Conservation (phyloP, 2,888 invertebrate species). For the Apodemia mormo region DNA sequence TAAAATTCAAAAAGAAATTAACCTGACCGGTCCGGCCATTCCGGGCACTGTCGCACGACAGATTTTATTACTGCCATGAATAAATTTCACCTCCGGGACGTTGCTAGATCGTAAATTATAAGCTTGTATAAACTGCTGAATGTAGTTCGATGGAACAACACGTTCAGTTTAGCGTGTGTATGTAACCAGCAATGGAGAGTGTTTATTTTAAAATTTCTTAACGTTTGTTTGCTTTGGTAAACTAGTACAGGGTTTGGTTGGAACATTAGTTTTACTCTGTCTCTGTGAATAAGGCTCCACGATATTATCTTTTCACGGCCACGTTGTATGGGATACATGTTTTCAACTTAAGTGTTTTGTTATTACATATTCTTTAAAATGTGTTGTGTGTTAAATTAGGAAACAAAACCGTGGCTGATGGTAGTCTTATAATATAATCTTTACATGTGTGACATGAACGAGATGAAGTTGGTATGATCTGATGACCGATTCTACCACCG, state of each 20-base stretch:
- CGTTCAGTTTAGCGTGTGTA: constrained; percentile 14
- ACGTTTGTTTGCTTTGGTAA: neutral
- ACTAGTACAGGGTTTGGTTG: neutral
- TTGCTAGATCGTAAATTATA: constrained; percentile 17
- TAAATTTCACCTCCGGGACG: constrained; percentile 65
- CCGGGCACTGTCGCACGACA: constrained; percentile 59
- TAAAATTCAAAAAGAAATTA: constrained; percentile 66
- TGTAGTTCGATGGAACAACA: constrained; percentile 15
- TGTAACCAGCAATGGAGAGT: constrained; percentile 10
- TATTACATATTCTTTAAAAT: no score
- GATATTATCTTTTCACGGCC: neutral
- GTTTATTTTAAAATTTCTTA: constrained; percentile 14
- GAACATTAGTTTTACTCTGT: neutral
- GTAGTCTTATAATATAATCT: no score
- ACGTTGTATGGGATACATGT: neutral
- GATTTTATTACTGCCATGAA: constrained; percentile 78
- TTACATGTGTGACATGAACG: no score
- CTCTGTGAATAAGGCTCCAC: neutral
- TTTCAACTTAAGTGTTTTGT: neutral
- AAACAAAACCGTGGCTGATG: no score
- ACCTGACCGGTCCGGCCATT: constrained; percentile 46
- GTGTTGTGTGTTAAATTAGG: no score
- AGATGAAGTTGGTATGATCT: no score
- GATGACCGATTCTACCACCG: no score
- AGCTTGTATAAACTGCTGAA: constrained; percentile 19